Conservation (phyloP, 2,888 invertebrate species). For the Diplolepis rosae region DNA sequence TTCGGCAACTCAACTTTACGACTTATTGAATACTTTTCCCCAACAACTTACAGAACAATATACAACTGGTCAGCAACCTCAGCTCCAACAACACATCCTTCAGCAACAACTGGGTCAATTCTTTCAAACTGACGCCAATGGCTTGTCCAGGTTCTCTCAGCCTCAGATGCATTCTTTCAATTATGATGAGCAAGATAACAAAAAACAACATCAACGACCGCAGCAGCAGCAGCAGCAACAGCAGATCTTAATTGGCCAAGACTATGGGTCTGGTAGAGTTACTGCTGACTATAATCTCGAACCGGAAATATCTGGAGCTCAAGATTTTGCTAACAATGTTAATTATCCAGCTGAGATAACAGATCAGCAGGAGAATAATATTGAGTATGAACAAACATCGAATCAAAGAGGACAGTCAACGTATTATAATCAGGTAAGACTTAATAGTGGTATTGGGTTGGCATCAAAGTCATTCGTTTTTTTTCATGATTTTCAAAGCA, state of each 20-base stretch:
- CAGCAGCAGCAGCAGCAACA: constrained; percentile 47
- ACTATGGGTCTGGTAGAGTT: constrained; percentile 63
- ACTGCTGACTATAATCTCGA: constrained; percentile 66
- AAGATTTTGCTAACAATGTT: constrained; percentile 35
- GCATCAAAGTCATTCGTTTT: not conserved
- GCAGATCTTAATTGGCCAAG: constrained; percentile 62
- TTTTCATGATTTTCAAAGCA: too few species aligned
- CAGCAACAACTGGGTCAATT: constrained; percentile 68
- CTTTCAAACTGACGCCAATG: constrained; percentile 53
- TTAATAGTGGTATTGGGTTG: too few species aligned
- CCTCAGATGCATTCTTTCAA: constrained; percentile 69
- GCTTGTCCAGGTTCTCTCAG: constrained; percentile 61
- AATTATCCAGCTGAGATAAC: constrained; percentile 47
- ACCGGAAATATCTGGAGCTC: constrained; percentile 45
- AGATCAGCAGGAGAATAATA: constrained; percentile 64
- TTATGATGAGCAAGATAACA: constrained; percentile 67
- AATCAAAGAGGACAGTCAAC: constrained; percentile 63
- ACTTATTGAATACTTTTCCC: constrained; percentile 64
- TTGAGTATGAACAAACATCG: constrained; percentile 59
- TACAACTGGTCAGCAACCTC: constrained; percentile 60
- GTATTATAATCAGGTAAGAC: constrained; percentile 75
- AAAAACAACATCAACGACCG: constrained; percentile 60
- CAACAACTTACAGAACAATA: constrained; percentile 62
- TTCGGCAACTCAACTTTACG: constrained; percentile 65
- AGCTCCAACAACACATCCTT: constrained; percentile 63